phyloP scores from a whole-genome alignment of 1,140 invertebrate species.

The Apocrypta bakeri region DNA sequence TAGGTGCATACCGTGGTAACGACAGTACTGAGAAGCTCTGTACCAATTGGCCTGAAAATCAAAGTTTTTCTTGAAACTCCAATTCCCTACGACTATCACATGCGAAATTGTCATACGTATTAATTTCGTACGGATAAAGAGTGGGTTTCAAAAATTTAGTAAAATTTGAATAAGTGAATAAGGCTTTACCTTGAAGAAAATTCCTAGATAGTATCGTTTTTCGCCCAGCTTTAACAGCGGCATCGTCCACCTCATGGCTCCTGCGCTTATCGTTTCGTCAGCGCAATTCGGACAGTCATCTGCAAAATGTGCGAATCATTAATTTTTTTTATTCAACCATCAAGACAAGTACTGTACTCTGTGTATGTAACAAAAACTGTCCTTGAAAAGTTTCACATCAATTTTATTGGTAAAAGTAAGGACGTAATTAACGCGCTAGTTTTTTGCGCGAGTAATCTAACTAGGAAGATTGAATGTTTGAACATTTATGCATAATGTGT shows the following conservation, averaged over 20 bases:
- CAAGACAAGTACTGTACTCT: no score
- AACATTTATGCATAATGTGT: background rate
- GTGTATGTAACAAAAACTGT: no score
- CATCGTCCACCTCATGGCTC: constrained; percentile 89
- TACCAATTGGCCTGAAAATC: constrained; percentile 90
- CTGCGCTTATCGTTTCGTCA: constrained; percentile 78
- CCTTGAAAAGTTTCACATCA: background rate
- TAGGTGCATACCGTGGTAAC: constrained; percentile 93
- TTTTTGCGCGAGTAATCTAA: background rate
- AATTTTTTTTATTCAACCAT: no score
- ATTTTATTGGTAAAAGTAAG: background rate
- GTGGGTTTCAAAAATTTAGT: no score
- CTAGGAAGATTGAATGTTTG: background rate
- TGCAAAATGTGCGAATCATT: constrained; percentile 55
- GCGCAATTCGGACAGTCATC: constrained; percentile 86
- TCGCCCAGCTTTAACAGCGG: constrained; percentile 89
- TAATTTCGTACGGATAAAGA: no score
- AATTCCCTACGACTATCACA: no score
- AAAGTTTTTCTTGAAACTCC: constrained; percentile 19
- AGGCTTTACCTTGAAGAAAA: constrained; percentile 89
- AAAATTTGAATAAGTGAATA: no score
- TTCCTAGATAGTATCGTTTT: constrained; percentile 91
- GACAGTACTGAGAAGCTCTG: constrained; percentile 91
- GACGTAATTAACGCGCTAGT: background rate
- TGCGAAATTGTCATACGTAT: no score